These are phyloP conservation scores for Poecilus cupreus DNA, from an alignment of 2,888 invertebrate genomes.

Conservation along the genomic window DNA sequence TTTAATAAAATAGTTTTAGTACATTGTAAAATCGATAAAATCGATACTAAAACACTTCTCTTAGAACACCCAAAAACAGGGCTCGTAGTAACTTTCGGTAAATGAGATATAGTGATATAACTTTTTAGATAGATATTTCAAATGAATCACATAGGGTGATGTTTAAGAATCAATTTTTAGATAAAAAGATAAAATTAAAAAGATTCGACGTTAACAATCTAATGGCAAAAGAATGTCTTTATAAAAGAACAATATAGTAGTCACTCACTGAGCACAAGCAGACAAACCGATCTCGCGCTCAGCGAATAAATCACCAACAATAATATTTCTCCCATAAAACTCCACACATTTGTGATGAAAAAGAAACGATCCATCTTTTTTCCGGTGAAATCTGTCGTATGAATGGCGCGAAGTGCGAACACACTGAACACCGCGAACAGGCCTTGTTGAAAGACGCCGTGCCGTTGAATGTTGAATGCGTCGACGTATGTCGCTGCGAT, in stretches of 20 bases:
- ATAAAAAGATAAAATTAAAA: too few relatives aligned
- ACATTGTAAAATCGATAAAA: too few relatives aligned
- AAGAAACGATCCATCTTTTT: slow-evolving; percentile 43
- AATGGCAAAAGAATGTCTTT: not conserved
- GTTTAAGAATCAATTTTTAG: too few relatives aligned
- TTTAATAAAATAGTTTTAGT: too few relatives aligned
- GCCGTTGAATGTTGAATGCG: not conserved
- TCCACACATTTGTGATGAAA: slow-evolving; percentile 25
- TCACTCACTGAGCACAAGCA: not conserved
- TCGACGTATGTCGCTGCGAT: not conserved
- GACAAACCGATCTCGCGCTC: slow-evolving; percentile 9
- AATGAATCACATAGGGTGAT: too few relatives aligned
- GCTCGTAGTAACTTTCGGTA: too few relatives aligned
- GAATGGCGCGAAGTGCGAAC: slow-evolving; percentile 1
- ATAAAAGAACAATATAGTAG: not conserved
- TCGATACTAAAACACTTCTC: too few relatives aligned
- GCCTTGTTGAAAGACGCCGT: slow-evolving; percentile 4
- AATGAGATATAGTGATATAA: too few relatives aligned
- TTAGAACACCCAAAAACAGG: too few relatives aligned
- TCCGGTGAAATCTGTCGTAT: slow-evolving; percentile 40
- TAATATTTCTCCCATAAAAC: slow-evolving; percentile 21
- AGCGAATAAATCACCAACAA: slow-evolving; percentile 8
- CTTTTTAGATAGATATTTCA: too few relatives aligned
- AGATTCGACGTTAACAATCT: not conserved
- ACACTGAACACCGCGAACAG: slow-evolving; percentile 5